Evolutionary conservation across 2,888 invertebrate genomes (phyloP).

Genomic region (Camponotus fellah): DNA sequence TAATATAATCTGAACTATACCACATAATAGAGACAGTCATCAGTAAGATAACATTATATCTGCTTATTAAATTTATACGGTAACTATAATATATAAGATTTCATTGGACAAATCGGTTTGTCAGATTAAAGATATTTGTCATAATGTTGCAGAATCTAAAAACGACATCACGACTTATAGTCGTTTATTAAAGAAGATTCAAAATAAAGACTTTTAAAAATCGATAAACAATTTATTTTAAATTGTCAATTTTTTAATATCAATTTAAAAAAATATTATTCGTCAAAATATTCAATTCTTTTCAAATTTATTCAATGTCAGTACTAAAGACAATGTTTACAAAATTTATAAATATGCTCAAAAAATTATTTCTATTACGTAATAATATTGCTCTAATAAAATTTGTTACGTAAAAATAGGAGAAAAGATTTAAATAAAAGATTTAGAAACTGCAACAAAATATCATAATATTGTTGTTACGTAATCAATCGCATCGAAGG

Average conservation of each 20-base stretch:
- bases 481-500: not conserved
- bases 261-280: not conserved
- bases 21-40: conserved; percentile 9
- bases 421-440: not conserved
- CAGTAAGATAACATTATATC: conserved; percentile 13
- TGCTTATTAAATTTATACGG: conserved; percentile 24
- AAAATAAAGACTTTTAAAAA: not conserved
- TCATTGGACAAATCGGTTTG: conserved; percentile 5
- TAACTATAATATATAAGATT: not conserved
- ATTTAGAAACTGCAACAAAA: not conserved
- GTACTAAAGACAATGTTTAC: not conserved
- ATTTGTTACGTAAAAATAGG: not conserved
- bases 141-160: not conserved
- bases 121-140: conserved; percentile 15
- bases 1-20: conserved; percentile 21
- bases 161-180: not conserved
- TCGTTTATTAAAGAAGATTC: not conserved
- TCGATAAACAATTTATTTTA: not conserved
- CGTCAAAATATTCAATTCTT: not conserved
- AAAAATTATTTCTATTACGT: not conserved
- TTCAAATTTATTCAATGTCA: not conserved
- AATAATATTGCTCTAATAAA: not conserved
- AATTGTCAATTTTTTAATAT: not conserved
- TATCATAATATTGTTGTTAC: not conserved
- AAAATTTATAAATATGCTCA: not conserved